Base-by-base conservation (phyloP, 2,888 invertebrate genomes). In the Sphecodes monilicornis region DNA sequence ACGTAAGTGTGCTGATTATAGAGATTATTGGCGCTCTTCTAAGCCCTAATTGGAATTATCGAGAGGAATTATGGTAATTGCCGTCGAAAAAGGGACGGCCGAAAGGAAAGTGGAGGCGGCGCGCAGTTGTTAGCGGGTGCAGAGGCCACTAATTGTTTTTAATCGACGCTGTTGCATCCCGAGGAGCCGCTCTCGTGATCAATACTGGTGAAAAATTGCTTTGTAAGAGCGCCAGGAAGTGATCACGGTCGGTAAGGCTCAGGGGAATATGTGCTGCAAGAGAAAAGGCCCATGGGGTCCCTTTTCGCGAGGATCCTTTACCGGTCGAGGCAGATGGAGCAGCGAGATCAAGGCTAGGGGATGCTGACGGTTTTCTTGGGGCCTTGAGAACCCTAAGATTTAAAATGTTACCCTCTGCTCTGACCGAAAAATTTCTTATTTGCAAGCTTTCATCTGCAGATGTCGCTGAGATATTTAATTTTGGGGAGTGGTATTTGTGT, bases 301-400 rank as follows among this genome's bases (percentile, higher is more conserved):
- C 60, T 69, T 64, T 83, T 76, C 43, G 72, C 76, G 41, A 76
- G 22, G 54, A 72, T 75, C 69, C 76, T 29, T 89, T 89, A 89
- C 89, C 89, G 85, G 76, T 87, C 0, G 89, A 82, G 89, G 46
- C 57, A 75, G 80, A 80, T 77, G 80, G 6, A 46, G 64, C 66
- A 32, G 32, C 13, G 50, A 36, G 26, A 32, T 54, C 57, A 43
- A 39, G 60, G 18, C 3, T 32, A 57, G 18, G 78, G 75, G 79
- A 78, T 76, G 82, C 46, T 66, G 39, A 41, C 43, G 43, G 16
- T 64, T 46, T 57, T 46, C 54, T 18, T 36, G 57, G n/a, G 10
- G 13, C 13, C n/a, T 68, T 73, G 66, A 66, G 72, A 32, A 39
- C 26, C 66, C 54, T 16, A 60, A 11, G 6, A 46, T 66, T 50